These are phyloP conservation scores for Macquaria australasica DNA, from an alignment of 2,113 vertebrate genomes.

Conservation along the genomic window DNA sequence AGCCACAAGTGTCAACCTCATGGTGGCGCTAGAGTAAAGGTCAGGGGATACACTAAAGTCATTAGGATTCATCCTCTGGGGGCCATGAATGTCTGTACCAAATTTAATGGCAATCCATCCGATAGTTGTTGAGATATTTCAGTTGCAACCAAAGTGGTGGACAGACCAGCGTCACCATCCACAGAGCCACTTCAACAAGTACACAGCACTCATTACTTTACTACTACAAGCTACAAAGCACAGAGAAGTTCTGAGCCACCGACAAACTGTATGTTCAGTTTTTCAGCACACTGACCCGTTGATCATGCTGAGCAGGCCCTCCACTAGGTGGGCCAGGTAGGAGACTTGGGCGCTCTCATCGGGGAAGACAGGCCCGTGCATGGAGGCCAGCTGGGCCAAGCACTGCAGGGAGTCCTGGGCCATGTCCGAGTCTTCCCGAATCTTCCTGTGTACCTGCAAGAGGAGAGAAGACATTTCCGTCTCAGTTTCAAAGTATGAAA, in stretches of 20 bases:
- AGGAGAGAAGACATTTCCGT: not conserved
- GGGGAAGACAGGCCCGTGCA: conserved; percentile 96
- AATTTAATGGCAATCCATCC: not conserved
- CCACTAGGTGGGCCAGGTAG: conserved; percentile 98
- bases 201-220: not conserved
- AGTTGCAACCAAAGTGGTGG: not conserved
- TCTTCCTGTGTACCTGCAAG: conserved; percentile 97
- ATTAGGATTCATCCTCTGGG: not conserved
- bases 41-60: not conserved
- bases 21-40: not conserved
- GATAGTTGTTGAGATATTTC: not conserved
- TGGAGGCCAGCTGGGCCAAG: conserved; percentile 96
- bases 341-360: conserved; percentile 97
- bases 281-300: conserved; percentile 91
- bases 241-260: not conserved
- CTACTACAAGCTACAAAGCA: not conserved
- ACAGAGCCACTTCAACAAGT: not conserved
- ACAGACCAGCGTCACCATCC: not conserved
- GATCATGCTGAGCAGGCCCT: conserved; percentile 97
- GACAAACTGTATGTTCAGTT: not conserved
- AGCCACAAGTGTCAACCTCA: not conserved
- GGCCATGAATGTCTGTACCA: not conserved
- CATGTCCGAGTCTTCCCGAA: conserved; percentile 99
- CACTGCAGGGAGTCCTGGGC: conserved; percentile 99
- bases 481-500: not conserved